A percentile compares a stretch with the other conserved stretches of the same genome.
phyloP scores from a whole-genome alignment of 2,113 vertebrate genomes.

The Apus apus region DNA sequence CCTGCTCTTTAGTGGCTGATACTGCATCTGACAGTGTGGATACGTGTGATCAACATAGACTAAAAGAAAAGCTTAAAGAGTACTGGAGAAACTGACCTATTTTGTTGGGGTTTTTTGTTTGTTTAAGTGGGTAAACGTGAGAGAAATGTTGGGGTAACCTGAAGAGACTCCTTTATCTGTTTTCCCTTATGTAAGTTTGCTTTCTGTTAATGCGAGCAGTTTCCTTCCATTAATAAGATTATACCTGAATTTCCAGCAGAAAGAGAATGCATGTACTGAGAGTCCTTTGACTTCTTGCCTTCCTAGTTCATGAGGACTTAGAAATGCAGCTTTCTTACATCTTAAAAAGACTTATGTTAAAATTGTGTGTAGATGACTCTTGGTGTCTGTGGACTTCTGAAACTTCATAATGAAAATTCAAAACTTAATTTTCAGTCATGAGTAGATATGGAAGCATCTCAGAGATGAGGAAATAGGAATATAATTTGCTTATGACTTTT shows the following conservation, averaged over 20 bases:
- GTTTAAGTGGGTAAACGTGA: neutral
- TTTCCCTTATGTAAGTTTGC: neutral
- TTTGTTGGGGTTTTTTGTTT: neutral
- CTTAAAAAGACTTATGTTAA: neutral
- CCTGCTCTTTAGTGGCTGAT: neutral
- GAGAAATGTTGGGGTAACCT: neutral
- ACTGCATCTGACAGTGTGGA: neutral
- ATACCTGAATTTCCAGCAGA: neutral
- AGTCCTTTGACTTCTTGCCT: neutral
- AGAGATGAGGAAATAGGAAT: neutral
- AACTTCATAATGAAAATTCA: neutral
- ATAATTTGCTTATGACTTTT: neutral
- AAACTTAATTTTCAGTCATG: neutral
- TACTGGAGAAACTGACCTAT: neutral
- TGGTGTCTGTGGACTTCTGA: neutral
- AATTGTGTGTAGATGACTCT: neutral
- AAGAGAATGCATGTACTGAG: neutral
- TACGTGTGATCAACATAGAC: neutral
- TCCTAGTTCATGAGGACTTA: neutral
- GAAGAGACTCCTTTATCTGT: neutral
- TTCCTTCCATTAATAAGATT: neutral
- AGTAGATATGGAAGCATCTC: neutral
- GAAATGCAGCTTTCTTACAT: neutral
- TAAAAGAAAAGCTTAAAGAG: neutral
- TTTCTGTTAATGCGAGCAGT: neutral